Evolutionary conservation across 2,113 vertebrate species (phyloP).

Genomic region (Poecile atricapillus): DNA sequence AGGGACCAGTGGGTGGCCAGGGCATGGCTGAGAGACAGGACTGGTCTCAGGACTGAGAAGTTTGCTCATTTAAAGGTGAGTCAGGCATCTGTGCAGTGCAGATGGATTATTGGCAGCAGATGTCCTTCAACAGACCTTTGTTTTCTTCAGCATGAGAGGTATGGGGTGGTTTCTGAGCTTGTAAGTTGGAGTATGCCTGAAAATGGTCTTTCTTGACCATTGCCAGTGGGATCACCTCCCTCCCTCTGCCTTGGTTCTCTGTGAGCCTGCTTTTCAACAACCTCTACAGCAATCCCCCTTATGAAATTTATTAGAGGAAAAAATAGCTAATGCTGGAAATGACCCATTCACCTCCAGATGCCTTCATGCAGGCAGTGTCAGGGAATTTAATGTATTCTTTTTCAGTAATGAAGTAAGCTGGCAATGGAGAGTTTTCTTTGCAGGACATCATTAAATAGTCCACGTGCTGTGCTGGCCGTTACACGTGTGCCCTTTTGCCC

Average conservation of each 20-base stretch:
- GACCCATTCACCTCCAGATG: background rate
- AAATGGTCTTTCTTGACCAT: background rate
- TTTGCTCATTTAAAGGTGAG: background rate
- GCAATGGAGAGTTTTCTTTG: background rate
- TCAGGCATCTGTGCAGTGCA: background rate
- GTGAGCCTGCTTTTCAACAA: background rate
- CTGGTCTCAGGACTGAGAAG: background rate
- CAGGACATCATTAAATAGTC: background rate
- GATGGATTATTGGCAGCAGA: background rate
- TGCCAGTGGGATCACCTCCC: background rate
- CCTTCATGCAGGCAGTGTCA: background rate
- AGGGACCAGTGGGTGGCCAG: background rate
- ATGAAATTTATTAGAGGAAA: background rate
- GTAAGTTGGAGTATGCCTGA: background rate
- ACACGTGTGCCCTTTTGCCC: background rate
- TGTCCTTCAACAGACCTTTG: background rate
- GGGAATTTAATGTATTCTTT: background rate
- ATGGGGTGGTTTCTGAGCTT: background rate
- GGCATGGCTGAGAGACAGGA: background rate
- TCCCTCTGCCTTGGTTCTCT: background rate
- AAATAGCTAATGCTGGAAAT: background rate
- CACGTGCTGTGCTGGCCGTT: fast-evolving
- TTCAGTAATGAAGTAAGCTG: background rate
- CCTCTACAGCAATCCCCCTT: background rate
- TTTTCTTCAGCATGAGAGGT: background rate